phyloP scores from a whole-genome alignment of 1,140 invertebrate genomes.

The Pomacea maculata region DNA sequence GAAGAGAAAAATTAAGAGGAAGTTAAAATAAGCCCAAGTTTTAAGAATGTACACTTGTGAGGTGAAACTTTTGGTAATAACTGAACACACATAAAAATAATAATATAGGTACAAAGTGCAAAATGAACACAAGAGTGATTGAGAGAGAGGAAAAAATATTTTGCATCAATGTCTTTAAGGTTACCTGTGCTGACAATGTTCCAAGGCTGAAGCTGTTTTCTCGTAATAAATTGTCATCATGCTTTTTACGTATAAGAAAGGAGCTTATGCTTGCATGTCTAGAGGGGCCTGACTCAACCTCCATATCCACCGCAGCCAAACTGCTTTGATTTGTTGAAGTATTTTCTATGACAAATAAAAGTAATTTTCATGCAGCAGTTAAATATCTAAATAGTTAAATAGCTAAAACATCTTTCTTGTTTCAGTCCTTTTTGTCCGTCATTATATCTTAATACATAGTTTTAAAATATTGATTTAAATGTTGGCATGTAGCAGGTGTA shows the following conservation, averaged over 20 bases:
- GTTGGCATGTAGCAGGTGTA: no score
- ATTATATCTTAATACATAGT: no score
- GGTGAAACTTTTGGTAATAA: no score
- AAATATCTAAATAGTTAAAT: background rate
- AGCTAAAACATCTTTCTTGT: background rate
- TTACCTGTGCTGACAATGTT: background rate
- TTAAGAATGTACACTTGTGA: no score
- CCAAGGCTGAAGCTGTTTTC: conserved; percentile 7
- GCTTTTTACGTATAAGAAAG: conserved; percentile 14
- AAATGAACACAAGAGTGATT: background rate
- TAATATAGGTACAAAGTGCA: background rate
- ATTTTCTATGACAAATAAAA: background rate
- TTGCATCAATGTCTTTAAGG: background rate
- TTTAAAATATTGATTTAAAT: no score
- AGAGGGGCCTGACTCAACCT: conserved; percentile 13
- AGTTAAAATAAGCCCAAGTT: no score
- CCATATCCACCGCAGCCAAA: background rate
- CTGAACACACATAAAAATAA: background rate
- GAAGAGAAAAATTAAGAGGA: no score
- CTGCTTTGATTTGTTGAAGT: background rate
- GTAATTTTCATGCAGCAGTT: background rate
- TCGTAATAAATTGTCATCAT: background rate
- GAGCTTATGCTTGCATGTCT: conserved; percentile 3
- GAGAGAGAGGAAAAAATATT: background rate
- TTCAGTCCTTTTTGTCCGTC: no score